phyloP scores from a whole-genome alignment of 1,140 invertebrate genomes.

The Drosophila busckii region DNA sequence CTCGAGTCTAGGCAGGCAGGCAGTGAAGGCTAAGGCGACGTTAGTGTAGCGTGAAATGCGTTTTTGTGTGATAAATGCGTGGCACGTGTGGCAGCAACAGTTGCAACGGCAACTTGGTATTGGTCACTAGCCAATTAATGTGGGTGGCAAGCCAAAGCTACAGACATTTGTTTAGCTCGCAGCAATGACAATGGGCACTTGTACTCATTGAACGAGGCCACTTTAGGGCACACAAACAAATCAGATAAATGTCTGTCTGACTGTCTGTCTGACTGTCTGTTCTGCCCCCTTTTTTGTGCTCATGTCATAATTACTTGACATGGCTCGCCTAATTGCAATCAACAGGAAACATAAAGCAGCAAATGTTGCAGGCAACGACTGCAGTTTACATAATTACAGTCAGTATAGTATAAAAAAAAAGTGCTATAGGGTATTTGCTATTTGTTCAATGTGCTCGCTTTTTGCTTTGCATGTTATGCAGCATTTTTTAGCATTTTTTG shows the following conservation, averaged over 20 bases:
- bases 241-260: not conserved
- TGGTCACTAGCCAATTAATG: slow-evolving; percentile 18
- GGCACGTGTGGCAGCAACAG: slow-evolving; percentile 39
- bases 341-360: slow-evolving; percentile 47
- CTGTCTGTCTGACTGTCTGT: slow-evolving; percentile 2
- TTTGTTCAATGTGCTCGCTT: not conserved
- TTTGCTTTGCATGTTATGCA: not conserved
- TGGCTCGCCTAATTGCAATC: slow-evolving; percentile 50
- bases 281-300: slow-evolving; percentile 42
- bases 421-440: not conserved
- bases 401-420: slow-evolving; percentile 10
- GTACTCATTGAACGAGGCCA: slow-evolving; percentile 9
- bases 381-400: slow-evolving; percentile 38
- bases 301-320: slow-evolving; percentile 51
- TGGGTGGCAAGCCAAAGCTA: slow-evolving; percentile 6
- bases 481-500: not conserved
- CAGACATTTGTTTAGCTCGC: slow-evolving; percentile 12
- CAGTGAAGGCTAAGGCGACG: slow-evolving; percentile 7
- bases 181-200: slow-evolving; percentile 25
- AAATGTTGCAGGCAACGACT: slow-evolving; percentile 19
- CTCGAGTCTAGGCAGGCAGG: no score
- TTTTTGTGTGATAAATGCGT: slow-evolving; percentile 50
- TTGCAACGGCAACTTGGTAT: slow-evolving; percentile 10
- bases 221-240: slow-evolving; percentile 9
- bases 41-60: slow-evolving; percentile 45